Evolutionary conservation across 30 jellyfish, hydroid and myxozoan genomes (phyloP), one percentile per base, ranked within the genome.

Genomic region (Cassiopea andromeda): DNA sequence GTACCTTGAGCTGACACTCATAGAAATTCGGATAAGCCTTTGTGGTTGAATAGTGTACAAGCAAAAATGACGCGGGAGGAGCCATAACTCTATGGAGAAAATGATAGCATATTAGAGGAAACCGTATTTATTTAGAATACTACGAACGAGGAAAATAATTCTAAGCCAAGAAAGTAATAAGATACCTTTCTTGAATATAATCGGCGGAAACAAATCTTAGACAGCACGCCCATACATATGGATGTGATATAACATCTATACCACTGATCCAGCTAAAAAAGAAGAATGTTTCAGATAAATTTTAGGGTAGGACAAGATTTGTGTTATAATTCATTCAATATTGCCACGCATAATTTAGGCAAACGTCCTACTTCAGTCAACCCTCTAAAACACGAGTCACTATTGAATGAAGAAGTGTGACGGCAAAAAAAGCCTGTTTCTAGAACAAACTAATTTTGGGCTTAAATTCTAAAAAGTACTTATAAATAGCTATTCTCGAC

Each of bases 211-310:
- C 46, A 89, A 91, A 95, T 66, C 92, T 59, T 77, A 91, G 85
- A 45, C 96, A 83, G 80, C 97, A 81, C 1, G 96, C 92, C 97
- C 97, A 95, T 6, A 85, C 93, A 18, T 64, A 77, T 1, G 93
- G 92, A 83, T 75, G 80, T 17, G 85, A 58, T 1, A 91, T 13
- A 18, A 14, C 81, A 15, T 48, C 90, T 7, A 91, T 90, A 2
- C 99, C 99, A 83, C 97, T 87, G 27, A 95, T 60, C 99, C 99
- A 95, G 16, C 99, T 91, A 73, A 1, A n/a, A 87, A 7, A 54
- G 44, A 60, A 77, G 19, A 54, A 54, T 54, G 7, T 27, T 27
- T 27, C 38, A 27, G 38, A 27, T 27, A 0, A 27, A 27, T 27
- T 27, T 27, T 27, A 27, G 38, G 38, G 38, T 27, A 27, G 38